Evolutionary conservation across 2,888 invertebrate species (phyloP), one percentile per base, ranked within the genome.

Genomic region (Rhingia rostrata): DNA sequence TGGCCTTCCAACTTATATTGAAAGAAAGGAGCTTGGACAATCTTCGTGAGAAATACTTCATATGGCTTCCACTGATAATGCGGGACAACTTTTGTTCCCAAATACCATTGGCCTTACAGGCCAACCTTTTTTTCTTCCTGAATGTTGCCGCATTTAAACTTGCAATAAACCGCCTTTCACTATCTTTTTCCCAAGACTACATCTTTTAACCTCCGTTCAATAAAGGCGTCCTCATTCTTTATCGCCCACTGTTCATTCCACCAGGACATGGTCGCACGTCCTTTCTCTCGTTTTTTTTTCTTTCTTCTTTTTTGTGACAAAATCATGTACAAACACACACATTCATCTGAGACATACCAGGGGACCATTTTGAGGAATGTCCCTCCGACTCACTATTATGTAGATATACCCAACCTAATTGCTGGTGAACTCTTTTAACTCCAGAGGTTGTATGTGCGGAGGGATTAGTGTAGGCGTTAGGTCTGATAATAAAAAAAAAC

Each of bases 361-460:
- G 66, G 41, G 77, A 77, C 58, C 69, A 70, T 64, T 81, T 81
- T 69, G 32, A 77, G 70, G 81, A 49, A 22, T 14, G 35, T 39
- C 33, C 49, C 64, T 56, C 30, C 53, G 58, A 61, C 54, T 81
- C 58, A 75, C 69, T 64, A 66, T 61, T 67, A 74, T 64, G 45
- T n/a, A 35, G 39, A 56, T 63, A 72, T n/a, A 51, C 41, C 82
- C 69, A 84, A 84, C 74, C 79, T 79, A 84, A 79, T 84, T 79
- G 83, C 79, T 74, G 74, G 73, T 74, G 83, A 79, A 79, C 83
- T 79, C 83, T 70, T 74, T 78, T 69, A 79, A 54, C 64, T 84
- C 58, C 64, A 53, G 35, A 45, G 64, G 2, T 22, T 73, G 63
- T 49, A 12, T 5, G 5, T 12, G 30, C 30, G 22, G 22, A 22